Percentiles rank a stretch among this genome's conserved stretches.
Conservation (phyloP, 2,888 invertebrate genomes). For the Meiosimyza platycephala region DNA sequence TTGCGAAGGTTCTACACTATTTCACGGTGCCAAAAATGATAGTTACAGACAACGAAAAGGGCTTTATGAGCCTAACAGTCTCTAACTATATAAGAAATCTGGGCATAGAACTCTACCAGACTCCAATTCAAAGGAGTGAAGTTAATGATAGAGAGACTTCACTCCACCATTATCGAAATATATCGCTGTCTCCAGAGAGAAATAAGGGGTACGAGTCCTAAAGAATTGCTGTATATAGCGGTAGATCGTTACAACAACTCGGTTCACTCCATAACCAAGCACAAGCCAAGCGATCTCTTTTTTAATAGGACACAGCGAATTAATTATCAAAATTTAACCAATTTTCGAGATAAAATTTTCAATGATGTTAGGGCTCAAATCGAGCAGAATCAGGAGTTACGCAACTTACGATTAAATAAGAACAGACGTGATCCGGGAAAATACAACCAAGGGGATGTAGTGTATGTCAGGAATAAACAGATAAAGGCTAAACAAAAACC, state of each 20-base stretch:
- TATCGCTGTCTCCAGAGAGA: slow-evolving; percentile 41
- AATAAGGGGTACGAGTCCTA: slow-evolving; percentile 20
- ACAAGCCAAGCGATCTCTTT: slow-evolving; percentile 42
- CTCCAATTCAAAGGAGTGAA: background rate
- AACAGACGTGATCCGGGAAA: too few species aligned
- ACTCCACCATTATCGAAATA: slow-evolving; percentile 44
- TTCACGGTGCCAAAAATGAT: too few species aligned
- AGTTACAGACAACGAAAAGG: too few species aligned
- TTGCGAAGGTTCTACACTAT: too few species aligned
- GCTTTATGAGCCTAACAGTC: too few species aligned
- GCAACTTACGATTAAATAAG: too few species aligned
- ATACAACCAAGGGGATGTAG: too few species aligned
- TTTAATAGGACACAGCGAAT: slow-evolving; percentile 37
- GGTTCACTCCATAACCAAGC: slow-evolving; percentile 40
- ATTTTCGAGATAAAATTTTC: background rate
- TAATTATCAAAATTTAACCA: slow-evolving; percentile 31
- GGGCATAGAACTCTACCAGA: too few species aligned
- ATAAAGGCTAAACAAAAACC: slow-evolving; percentile 22
- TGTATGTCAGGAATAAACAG: background rate
- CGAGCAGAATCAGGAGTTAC: too few species aligned
- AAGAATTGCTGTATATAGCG: slow-evolving; percentile 33
- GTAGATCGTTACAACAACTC: slow-evolving; percentile 46
- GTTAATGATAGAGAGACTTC: slow-evolving; percentile 37
- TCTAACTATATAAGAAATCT: too few species aligned
- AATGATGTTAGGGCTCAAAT: too few species aligned